Evolutionary conservation across 2,888 invertebrate genomes (phyloP), one percentile per base, ranked within the genome.

Genomic region (Petrophora chlorosata): DNA sequence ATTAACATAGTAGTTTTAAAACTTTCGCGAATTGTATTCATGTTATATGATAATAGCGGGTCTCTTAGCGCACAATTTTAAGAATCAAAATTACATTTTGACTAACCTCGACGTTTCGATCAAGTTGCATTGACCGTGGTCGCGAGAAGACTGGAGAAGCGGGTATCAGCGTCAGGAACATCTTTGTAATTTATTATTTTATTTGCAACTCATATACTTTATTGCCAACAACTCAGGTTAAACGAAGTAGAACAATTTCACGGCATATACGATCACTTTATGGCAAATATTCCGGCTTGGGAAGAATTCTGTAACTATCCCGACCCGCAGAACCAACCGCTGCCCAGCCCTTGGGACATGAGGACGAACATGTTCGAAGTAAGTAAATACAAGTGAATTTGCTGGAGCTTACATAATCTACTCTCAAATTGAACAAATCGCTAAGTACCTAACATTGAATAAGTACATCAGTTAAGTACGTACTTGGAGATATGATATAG

Each of bases 281-380:
- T 70, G 19, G 63, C 72, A 0, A 90, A 95, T 63, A 23, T 91
- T 1, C 62, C 70, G 0, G 64, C 64, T 0, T 99, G 98, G 98
- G 94, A 95, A 71, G 68, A 65, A 4, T 92, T 93, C 57, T 97
- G 96, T 73, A 94, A 97, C 67, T 92, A 94, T 0, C 85, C 91
- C 17, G 93, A 94, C 49, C 98, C 98, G 0, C 95, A 98, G 2
- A 90, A 91, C 8, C 84, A 87, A 28, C 80, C 88, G 0, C 78
- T 97, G 42, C 98, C 98, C 0, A 73, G 77, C 0, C 94, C 94
- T 0, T 98, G 95, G 93, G 65, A 94, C 9, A 80, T 73, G 0
- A 91, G 92, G 14, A 78, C 96, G 3, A 82, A 83, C 15, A 61
- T 82, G 0, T 96, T 98, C 76, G 80, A 85, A 78, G 89, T 89